These are phyloP conservation scores for Orthosia cruda DNA, from an alignment of 2,888 invertebrate species.

Conservation along the genomic window DNA sequence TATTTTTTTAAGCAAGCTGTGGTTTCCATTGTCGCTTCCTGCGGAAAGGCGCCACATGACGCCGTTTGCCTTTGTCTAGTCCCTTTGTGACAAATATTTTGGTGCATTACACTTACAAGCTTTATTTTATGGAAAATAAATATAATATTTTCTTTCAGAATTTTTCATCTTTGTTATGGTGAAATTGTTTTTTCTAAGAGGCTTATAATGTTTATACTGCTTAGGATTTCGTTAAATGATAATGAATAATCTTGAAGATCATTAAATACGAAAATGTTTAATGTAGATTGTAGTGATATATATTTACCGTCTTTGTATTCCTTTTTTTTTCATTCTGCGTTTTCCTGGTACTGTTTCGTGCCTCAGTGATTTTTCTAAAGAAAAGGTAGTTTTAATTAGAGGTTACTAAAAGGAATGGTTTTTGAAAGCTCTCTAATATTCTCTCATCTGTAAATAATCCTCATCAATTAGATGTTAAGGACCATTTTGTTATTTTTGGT, in stretches of 20 bases:
- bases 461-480: no score
- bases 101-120: constrained; percentile 53
- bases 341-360: background rate
- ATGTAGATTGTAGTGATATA: background rate
- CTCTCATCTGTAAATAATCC: no score
- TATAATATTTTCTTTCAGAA: constrained; percentile 21
- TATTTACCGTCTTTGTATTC: no score
- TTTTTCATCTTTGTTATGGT: background rate
- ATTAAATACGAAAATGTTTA: background rate
- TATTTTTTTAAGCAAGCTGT: constrained; percentile 37
- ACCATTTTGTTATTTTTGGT: background rate
- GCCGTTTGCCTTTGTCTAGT: constrained; percentile 51
- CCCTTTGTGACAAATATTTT: constrained; percentile 58
- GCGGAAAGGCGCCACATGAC: constrained; percentile 62
- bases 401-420: background rate
- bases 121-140: constrained; percentile 47
- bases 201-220: background rate
- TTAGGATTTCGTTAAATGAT: background rate
- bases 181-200: background rate
- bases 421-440: no score
- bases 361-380: background rate
- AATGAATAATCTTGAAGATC: background rate
- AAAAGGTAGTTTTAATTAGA: background rate
- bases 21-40: constrained; percentile 47
- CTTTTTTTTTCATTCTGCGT: background rate